phyloP scores from a whole-genome alignment of 64 coral and sea anemone genomes.

The Actinia equina region DNA sequence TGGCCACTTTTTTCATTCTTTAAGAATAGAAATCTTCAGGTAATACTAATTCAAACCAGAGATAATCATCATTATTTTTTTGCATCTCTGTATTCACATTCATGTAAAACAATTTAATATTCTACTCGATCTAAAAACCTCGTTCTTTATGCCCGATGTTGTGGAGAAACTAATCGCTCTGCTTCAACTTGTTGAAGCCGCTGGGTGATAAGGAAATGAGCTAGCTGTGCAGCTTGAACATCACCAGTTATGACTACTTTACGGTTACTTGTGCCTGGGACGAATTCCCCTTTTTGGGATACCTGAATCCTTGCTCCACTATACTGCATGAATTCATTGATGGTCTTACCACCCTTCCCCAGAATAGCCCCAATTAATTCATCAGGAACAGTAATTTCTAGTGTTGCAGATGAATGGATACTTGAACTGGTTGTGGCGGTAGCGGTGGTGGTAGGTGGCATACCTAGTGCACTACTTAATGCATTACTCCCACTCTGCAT shows the following conservation, averaged over 20 bases:
- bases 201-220: constrained; percentile 95
- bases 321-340: constrained; percentile 98
- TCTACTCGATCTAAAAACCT: constrained; percentile 4
- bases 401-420: constrained; percentile 90
- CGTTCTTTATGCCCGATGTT: not conserved
- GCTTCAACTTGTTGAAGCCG: constrained; percentile 91
- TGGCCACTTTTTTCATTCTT: not conserved
- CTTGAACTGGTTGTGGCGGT: constrained; percentile 62
- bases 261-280: constrained; percentile 92
- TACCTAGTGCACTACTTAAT: constrained; percentile 63
- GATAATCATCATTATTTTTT: not conserved
- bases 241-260: constrained; percentile 99
- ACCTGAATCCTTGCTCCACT: constrained; percentile 92
- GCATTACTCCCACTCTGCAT: constrained; percentile 70
- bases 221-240: constrained; percentile 77
- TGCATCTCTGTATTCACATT: not conserved
- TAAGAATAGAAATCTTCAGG: not conserved
- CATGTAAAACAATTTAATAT: constrained; percentile 23
- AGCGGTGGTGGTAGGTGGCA: constrained; percentile 43
- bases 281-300: constrained; percentile 96
- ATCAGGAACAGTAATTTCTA: constrained; percentile 96
- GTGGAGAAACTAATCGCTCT: constrained; percentile 50
- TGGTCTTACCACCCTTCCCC: constrained; percentile 95
- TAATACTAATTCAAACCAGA: not conserved
- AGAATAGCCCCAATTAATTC: constrained; percentile 89